A percentile compares a stretch with the other conserved stretches of the same genome.
Evolutionary conservation across 2,113 vertebrate species (phyloP).

Genomic region (Mus spicilegus): DNA sequence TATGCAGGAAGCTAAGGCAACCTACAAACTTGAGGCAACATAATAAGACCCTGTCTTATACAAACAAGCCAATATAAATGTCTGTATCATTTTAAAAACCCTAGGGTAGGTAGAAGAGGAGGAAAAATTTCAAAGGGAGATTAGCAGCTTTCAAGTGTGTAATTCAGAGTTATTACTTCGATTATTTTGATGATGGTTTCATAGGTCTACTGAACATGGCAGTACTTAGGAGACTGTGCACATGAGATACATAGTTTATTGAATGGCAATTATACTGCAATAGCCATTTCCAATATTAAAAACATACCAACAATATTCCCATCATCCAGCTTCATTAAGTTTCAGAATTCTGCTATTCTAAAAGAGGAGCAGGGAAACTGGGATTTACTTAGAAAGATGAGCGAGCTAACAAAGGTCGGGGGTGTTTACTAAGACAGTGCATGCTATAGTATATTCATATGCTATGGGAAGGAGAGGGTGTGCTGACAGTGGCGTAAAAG

Average conservation of each 20-base stretch:
- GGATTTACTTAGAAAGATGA: background rate
- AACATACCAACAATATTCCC: background rate
- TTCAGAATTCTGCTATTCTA: constrained; percentile 6
- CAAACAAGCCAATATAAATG: background rate
- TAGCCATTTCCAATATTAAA: background rate
- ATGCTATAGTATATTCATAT: background rate
- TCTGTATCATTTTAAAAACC: background rate
- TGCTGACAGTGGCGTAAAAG: background rate
- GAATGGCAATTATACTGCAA: background rate
- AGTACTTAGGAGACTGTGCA: background rate
- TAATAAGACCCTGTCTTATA: background rate
- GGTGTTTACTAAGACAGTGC: background rate
- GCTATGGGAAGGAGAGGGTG: background rate
- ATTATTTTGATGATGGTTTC: background rate
- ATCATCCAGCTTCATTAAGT: background rate
- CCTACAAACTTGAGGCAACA: background rate
- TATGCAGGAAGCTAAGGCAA: background rate
- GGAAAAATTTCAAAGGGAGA: background rate
- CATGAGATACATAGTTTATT: background rate
- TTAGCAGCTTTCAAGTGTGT: background rate
- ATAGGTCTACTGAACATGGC: background rate
- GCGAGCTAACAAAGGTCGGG: background rate
- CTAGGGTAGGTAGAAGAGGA: background rate
- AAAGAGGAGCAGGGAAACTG: background rate
- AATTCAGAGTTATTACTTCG: background rate